phyloP scores from a whole-genome alignment of 1,140 invertebrate species.

The Drosophila mayri region DNA sequence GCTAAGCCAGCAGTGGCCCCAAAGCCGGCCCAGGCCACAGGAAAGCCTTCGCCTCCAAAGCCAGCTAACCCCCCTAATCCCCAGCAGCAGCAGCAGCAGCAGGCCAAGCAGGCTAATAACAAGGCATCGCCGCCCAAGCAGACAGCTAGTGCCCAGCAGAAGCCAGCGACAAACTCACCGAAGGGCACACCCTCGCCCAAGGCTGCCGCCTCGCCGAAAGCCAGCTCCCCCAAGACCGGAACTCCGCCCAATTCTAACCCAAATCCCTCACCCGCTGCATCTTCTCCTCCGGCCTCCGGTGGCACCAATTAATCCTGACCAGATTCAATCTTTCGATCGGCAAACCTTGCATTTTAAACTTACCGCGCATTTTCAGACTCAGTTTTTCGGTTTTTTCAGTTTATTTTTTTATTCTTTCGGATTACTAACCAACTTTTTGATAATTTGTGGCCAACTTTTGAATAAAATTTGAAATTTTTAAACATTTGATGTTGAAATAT shows the following conservation, averaged over 20 bases:
- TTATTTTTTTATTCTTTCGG: constrained; percentile 15
- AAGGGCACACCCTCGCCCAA: constrained; percentile 56
- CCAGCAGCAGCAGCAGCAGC: constrained; percentile 36
- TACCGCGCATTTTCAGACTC: constrained; percentile 60
- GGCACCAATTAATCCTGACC: constrained; percentile 45
- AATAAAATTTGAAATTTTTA: constrained; percentile 40
- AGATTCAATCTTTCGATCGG: constrained; percentile 23
- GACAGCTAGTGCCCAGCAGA: constrained; percentile 49
- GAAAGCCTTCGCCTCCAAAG: constrained; percentile 33
- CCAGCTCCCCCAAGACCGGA: constrained; percentile 53
- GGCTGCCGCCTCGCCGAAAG: constrained; percentile 44
- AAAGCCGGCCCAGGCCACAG: constrained; percentile 27
- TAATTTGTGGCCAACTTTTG: constrained; percentile 38
- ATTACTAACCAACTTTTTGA: constrained; percentile 34
- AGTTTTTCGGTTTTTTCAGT: constrained; percentile 14
- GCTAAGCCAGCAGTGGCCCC: constrained; percentile 41
- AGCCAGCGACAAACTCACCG: constrained; percentile 51
- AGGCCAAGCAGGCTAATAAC: constrained; percentile 26
- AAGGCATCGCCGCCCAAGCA: constrained; percentile 66
- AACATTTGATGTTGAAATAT: background rate
- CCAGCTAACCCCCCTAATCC: constrained; percentile 4
- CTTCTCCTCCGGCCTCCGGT: constrained; percentile 15
- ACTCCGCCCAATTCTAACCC: constrained; percentile 42
- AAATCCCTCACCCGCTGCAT: constrained; percentile 15
- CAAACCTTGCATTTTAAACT: constrained; percentile 35